Evolutionary conservation across 2,797 vertebrate genomes (phyloP).

Genomic region (Oreortyx pictus): DNA sequence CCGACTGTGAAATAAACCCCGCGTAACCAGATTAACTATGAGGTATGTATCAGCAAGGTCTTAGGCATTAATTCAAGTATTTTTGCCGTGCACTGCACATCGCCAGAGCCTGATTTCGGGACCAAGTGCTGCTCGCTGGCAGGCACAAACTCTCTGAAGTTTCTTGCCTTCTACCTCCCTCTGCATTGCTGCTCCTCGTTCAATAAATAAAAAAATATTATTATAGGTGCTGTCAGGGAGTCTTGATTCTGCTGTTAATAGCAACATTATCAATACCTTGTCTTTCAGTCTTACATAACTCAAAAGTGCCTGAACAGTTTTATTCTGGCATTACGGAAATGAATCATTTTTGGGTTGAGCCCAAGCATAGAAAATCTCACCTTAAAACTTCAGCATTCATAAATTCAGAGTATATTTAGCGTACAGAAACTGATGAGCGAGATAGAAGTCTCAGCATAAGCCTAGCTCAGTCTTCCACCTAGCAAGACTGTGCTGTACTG

Average conservation of each 20-base stretch:
- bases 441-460: conserved; percentile 54
- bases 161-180: background rate
- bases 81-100: conserved; percentile 24
- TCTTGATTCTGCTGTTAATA: conserved; percentile 58
- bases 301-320: conserved; percentile 29
- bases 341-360: conserved; percentile 30
- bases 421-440: conserved; percentile 11
- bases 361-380: conserved; percentile 55
- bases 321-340: conserved; percentile 32
- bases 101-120: conserved; percentile 37
- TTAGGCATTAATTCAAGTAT: conserved; percentile 72
- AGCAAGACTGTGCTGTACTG: background rate
- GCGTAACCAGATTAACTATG: conserved; percentile 80
- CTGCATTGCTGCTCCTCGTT: background rate
- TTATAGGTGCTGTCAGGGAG: conserved; percentile 6
- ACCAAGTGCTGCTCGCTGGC: conserved; percentile 33
- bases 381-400: conserved; percentile 44
- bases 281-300: conserved; percentile 40
- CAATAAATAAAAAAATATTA: conserved; percentile 52
- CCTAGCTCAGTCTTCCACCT: conserved; percentile 26
- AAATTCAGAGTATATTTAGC: conserved; percentile 31
- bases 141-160: conserved; percentile 19
- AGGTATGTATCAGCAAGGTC: conserved; percentile 76
- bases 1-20: conserved; percentile 81
- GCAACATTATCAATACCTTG: conserved; percentile 64